These are phyloP conservation scores for Todiramphus saurophagus DNA, from an alignment of 2,113 vertebrate genomes.

Conservation along the genomic window DNA sequence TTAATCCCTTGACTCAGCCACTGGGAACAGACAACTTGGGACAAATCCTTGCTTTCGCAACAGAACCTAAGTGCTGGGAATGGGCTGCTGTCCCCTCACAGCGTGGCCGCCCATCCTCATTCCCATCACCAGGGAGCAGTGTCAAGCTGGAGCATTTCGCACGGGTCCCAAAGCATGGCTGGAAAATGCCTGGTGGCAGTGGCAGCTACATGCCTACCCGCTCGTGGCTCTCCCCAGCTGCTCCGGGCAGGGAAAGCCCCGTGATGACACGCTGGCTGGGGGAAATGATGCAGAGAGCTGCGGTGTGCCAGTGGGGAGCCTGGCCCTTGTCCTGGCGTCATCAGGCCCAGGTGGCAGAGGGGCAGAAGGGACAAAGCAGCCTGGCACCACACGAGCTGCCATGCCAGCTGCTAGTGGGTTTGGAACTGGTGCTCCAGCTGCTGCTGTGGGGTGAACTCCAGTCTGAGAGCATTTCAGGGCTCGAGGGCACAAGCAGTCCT, in stretches of 20 bases:
- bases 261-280: not conserved
- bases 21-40: not conserved
- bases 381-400: not conserved
- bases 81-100: not conserved
- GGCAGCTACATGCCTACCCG: not conserved
- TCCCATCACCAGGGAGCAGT: fast-evolving
- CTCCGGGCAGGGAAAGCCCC: not conserved
- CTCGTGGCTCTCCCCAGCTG: not conserved
- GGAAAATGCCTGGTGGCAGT: not conserved
- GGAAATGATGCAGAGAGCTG: not conserved
- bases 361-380: not conserved
- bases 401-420: not conserved
- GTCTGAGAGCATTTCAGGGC: not conserved
- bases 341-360: not conserved
- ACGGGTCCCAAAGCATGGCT: fast-evolving
- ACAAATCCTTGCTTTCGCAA: not conserved
- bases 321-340: not conserved
- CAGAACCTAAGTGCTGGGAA: not conserved
- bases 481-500: fast-evolving
- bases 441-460: not conserved
- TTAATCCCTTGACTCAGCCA: not conserved
- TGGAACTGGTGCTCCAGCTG: not conserved
- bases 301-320: not conserved
- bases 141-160: fast-evolving
- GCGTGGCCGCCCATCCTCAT: not conserved